These are phyloP conservation scores for Parnassius apollo DNA, from an alignment of 2,888 invertebrate species.

Conservation along the genomic window DNA sequence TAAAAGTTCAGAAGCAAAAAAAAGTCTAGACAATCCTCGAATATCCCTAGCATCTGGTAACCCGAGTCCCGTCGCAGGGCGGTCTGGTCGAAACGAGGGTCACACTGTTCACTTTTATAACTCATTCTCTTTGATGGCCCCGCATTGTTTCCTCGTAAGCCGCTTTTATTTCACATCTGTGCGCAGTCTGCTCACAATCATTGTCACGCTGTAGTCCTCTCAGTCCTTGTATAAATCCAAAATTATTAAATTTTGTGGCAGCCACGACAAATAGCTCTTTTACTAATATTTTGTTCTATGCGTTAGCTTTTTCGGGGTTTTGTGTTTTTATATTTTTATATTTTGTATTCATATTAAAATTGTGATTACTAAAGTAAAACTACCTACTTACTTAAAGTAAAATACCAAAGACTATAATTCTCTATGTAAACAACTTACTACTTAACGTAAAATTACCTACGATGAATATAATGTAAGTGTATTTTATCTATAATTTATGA, in stretches of 20 bases:
- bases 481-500: too few relatives aligned
- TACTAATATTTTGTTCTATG: too few relatives aligned
- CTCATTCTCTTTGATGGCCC: slow-evolving; percentile 21
- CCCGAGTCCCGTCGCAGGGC: background rate
- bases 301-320: too few relatives aligned
- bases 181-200: slow-evolving; percentile 9
- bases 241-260: slow-evolving; percentile 7
- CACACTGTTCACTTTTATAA: slow-evolving; percentile 18
- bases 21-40: background rate
- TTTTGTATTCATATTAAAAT: too few relatives aligned
- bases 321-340: too few relatives aligned
- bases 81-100: background rate
- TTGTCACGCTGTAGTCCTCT: slow-evolving; percentile 5
- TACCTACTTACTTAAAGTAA: too few relatives aligned
- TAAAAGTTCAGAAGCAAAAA: background rate
- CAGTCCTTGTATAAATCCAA: background rate
- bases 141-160: slow-evolving; percentile 28
- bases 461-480: too few relatives aligned
- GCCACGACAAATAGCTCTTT: background rate
- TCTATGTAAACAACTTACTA: too few relatives aligned
- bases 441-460: too few relatives aligned
- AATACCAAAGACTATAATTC: too few relatives aligned
- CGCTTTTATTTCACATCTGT: slow-evolving; percentile 26
- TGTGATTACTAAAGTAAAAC: too few relatives aligned
- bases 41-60: slow-evolving; percentile 3